Evolutionary conservation across 2,888 invertebrate species (phyloP), one percentile per base, ranked within the genome.

Genomic region (Gnatocerus cornutus): DNA sequence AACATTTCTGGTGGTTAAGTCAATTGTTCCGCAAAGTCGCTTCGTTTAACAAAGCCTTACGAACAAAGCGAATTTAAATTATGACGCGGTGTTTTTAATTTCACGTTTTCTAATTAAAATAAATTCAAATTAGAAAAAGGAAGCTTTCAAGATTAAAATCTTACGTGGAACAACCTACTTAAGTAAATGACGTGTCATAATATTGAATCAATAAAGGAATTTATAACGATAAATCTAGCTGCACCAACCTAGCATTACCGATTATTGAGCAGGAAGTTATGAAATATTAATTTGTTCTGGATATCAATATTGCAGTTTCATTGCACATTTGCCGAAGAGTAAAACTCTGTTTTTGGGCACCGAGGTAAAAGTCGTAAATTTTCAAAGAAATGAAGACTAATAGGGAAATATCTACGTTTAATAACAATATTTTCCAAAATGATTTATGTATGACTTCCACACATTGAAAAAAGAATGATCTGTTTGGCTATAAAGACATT

Each of bases 1-100:
- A 80, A 77, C 78, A 78, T 80, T 79, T 78, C 78, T 73, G 68
- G 78, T 73, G 76, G 78, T 77, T 77, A 79, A 80, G 76, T 79
- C 79, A 79, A 79, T 80, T 80, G 77, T 79, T 80, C 74, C 78
- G 67, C 73, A 75, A 75, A 76, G 77, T 76, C 72, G 79, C 75
- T 79, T 78, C 78, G 79, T 78, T 78, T 79, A 77, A 78, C 78
- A 73, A 75, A 73, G 70, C 62, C 67, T 68, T 69, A 68, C 55
- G 55, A 69, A 70, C 73, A 70, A 70, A 71, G 68, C 69, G 65
- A 63, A 73, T 75, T 70, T 71, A 75, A 76, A 75, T 76, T 74
- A 71, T 73, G 58, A 43, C 43, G 45, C 50, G 21, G 45, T 29
- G 41, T 68, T 61, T 39, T 45, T 52, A 45, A 21, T 46, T 46